Base-by-base conservation (phyloP, 1,140 invertebrate species). In the Ceratina japonica region DNA sequence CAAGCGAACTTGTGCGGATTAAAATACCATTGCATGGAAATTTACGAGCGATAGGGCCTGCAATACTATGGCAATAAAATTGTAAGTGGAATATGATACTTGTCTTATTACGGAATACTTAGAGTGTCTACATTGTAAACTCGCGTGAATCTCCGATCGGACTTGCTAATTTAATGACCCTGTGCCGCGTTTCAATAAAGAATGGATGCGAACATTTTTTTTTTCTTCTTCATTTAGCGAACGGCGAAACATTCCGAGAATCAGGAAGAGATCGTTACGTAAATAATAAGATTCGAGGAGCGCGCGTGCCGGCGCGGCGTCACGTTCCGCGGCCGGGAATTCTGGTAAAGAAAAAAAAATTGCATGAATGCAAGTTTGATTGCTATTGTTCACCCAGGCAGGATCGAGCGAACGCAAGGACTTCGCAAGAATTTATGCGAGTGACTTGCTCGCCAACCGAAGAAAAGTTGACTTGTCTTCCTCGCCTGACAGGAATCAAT, bases 381-480 rank as follows among this genome's bases (percentile, higher is more conserved):
- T 63, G n/a, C 31, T 27, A 52, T 61, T 63, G 68, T 52, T 52
- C 68, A 31, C 49, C 31, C 37, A 15, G 2, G 31, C 3, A 18
- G 2, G 5, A 20, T 15, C n/a, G 12, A 10, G n/a, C 51, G 27
- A 49, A 56, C 51, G 44, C 44, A 18, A 75, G 31, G 27, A 75
- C 51, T 58, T 44, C n/a, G 58, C 12, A 72, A n/a, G 69, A 78
- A 78, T 77, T 77, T 77, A 71, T 77, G 68, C 20, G 68, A 78
- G 51, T 49, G 75, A 78, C 68, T 78, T 49, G 75, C 68, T 72
- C 68, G 59, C 13, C 51, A 16, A 44, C 18, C 0, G 75, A 78
- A 72, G 75, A 64, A 78, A 56, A 78, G 75, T 78, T 24, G 75
- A 62, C 68, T 78, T 72, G 75, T 72, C 75, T 56, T 78, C 49